Evolutionary conservation across 37 sponge, comb jelly and placozoan species (phyloP).

Genomic region (Beroe ovata): DNA sequence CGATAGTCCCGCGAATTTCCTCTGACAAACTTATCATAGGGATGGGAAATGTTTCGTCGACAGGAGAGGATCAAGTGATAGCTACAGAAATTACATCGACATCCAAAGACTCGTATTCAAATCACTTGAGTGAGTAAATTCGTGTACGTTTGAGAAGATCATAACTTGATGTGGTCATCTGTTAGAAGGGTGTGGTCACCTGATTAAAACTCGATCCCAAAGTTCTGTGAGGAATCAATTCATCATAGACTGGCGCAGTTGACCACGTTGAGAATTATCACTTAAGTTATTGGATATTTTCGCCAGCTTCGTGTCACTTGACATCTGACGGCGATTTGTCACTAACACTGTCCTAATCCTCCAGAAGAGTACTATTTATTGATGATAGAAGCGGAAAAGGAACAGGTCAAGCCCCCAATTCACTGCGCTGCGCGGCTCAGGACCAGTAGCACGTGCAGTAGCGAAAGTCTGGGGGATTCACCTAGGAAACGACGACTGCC

Average conservation of each 20-base stretch:
- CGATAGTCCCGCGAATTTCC: too few relatives aligned
- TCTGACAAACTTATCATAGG: neutral
- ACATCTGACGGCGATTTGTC: too few relatives aligned
- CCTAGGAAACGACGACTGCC: slow-evolving; percentile 24
- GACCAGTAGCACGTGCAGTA: slow-evolving; percentile 44
- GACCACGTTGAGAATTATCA: too few relatives aligned
- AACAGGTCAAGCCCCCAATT: neutral
- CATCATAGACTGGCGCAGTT: too few relatives aligned
- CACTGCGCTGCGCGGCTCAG: neutral
- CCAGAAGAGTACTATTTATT: slow-evolving; percentile 24
- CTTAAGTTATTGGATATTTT: neutral
- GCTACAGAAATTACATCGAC: slow-evolving; percentile 17
- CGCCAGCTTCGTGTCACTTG: too few relatives aligned
- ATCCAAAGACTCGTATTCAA: slow-evolving; percentile 31
- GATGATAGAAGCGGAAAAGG: slow-evolving; percentile 31
- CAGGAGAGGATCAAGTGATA: slow-evolving; percentile 32
- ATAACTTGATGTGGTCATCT: too few relatives aligned
- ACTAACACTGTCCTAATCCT: too few relatives aligned
- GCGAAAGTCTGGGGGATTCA: slow-evolving; percentile 41
- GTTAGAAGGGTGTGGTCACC: too few relatives aligned
- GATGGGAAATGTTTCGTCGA: slow-evolving; percentile 49
- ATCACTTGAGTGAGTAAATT: slow-evolving; percentile 18
- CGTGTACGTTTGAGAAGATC: too few relatives aligned
- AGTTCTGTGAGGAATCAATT: too few relatives aligned
- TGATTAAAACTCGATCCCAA: too few relatives aligned